Evolutionary conservation across 2,113 vertebrate species (phyloP), one percentile per base, ranked within the genome.

Genomic region (Perca fluviatilis): DNA sequence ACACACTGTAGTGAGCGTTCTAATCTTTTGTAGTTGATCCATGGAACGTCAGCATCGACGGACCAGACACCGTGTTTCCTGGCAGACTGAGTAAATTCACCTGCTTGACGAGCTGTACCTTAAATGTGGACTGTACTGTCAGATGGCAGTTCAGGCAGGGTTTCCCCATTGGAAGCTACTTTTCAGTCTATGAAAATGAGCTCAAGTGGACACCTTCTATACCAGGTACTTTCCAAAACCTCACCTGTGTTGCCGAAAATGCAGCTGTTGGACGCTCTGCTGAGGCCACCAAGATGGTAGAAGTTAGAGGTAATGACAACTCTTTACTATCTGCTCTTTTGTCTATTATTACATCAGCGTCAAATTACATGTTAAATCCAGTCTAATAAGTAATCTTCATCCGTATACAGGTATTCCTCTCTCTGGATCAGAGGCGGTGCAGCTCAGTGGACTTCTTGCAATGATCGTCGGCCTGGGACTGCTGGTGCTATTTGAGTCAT

Each of bases 201-300:
- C 61, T 93, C 25, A 75, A 0, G 50, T 93, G 92, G 92, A 89
- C 58, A 2, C 86, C 88, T 2, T 80, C 69, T 13, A 69, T n/a
- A 27, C 40, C 90, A 0, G 77, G 91, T 11, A 69, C 68, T 6
- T 83, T 83, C 40, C 90, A 91, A 49, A 86, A 80, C 63, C 83
- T 93, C 33, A 92, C 83, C 47, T 95, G 91, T 18, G 19, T 93
- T 25, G 85, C 72, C 19, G 62, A 91, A 65, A 93, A 92, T 49
- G 10, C 6, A 57, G 78, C 64, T 7, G 74, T 40, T 46, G 70
- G 64, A 67, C 65, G 56, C 36, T 84, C 80, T 11, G 86, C 81
- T 13, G 56, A 90, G 51, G 75, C 75, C 74, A 86, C 89, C 13
- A 89, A 86, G 40, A 78, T 11, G 63, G 89, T 94, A 4, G 79